These are phyloP conservation scores for Lithophane semibrunnea DNA, from an alignment of 2,888 invertebrate species.

Conservation along the genomic window DNA sequence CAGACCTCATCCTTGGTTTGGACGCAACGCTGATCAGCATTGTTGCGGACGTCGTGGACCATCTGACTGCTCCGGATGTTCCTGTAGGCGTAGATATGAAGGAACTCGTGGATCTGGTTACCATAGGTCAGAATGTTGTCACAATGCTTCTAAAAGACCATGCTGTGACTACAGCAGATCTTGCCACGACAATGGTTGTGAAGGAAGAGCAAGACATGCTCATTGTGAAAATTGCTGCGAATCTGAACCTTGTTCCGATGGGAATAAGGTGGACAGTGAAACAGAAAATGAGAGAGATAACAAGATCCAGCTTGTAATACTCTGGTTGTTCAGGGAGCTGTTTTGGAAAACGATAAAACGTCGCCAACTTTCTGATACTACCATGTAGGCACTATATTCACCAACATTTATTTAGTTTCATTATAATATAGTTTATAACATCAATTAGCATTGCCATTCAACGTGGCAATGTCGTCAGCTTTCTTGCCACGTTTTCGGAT, in stretches of 20 bases:
- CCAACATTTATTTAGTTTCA: too few relatives aligned
- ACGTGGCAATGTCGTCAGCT: too few relatives aligned
- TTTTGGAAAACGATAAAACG: slow-evolving; percentile 22
- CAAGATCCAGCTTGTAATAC: slow-evolving; percentile 10
- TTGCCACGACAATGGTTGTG: not conserved
- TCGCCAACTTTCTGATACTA: not conserved
- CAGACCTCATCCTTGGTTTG: slow-evolving; percentile 19
- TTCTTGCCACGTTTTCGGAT: too few relatives aligned
- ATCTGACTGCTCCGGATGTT: not conserved
- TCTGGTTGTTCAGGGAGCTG: slow-evolving; percentile 31
- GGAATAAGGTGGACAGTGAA: not conserved
- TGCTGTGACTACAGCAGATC: not conserved
- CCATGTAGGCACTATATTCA: slow-evolving; percentile 24
- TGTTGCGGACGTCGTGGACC: not conserved
- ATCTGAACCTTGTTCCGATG: slow-evolving; percentile 9
- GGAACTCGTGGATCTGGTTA: not conserved
- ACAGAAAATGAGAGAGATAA: slow-evolving; percentile 13
- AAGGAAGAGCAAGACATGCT: not conserved
- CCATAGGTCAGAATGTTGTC: not conserved
- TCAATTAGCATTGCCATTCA: too few relatives aligned
- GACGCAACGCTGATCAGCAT: slow-evolving; percentile 5
- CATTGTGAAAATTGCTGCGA: slow-evolving; percentile 1
- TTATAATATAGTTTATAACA: too few relatives aligned
- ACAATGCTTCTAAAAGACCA: not conserved
- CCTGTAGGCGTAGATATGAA: slow-evolving; percentile 1